These are phyloP conservation scores for Xiphophorus birchmanni DNA, from an alignment of 2,797 vertebrate genomes.

Conservation along the genomic window DNA sequence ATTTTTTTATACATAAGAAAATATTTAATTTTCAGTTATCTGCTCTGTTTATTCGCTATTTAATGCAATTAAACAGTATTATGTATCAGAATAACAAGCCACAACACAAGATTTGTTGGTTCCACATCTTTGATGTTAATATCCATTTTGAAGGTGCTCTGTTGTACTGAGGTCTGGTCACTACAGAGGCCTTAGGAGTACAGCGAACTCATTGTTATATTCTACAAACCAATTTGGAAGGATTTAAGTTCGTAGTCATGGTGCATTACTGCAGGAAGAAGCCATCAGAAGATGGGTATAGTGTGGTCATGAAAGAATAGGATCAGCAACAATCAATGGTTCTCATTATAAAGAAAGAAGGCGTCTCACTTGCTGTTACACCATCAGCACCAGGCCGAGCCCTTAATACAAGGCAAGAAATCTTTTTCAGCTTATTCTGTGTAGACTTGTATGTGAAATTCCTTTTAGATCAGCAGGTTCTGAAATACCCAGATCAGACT, in stretches of 20 bases:
- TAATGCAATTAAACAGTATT: not conserved
- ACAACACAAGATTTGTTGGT: conserved; percentile 49
- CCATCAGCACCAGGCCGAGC: not conserved
- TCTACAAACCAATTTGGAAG: not conserved
- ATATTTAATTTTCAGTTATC: no score
- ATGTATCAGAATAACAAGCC: not conserved
- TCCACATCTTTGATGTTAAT: conserved; percentile 58
- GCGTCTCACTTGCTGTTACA: not conserved
- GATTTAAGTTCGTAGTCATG: not conserved
- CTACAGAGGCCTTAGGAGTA: not conserved
- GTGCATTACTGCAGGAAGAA: conserved; percentile 47
- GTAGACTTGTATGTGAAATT: not conserved
- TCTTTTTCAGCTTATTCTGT: not conserved
- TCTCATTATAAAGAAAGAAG: not conserved
- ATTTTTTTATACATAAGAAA: no score
- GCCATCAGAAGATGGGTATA: conserved; percentile 53
- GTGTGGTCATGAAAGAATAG: conserved; percentile 40
- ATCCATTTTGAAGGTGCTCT: conserved; percentile 31
- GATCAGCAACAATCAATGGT: not conserved
- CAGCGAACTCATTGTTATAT: not conserved
- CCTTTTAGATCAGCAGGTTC: not conserved
- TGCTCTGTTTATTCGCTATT: not conserved
- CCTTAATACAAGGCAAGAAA: not conserved
- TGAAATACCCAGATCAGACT: not conserved
- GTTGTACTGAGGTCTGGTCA: not conserved